Evolutionary conservation across 64 coral and sea anemone species (phyloP).

Genomic region (Dendronephthya gigantea): DNA sequence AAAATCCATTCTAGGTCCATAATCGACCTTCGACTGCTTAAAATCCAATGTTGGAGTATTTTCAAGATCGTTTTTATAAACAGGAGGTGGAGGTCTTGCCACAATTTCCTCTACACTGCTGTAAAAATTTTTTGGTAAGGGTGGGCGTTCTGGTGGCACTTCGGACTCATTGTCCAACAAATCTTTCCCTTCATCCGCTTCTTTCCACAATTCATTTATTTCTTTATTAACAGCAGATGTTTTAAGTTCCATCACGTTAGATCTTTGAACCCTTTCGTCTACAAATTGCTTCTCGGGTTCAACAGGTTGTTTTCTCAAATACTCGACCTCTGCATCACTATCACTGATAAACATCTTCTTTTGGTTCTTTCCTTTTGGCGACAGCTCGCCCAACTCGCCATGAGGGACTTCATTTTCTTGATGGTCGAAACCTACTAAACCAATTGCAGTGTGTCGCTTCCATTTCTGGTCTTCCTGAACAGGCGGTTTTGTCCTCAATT

Average conservation of each 20-base stretch:
- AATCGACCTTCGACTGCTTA: neutral
- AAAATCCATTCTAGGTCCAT: neutral
- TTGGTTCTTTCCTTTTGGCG: neutral
- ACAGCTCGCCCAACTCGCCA: neutral
- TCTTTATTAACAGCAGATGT: neutral
- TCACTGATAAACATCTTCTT: neutral
- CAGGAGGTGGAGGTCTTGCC: neutral
- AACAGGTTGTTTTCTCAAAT: neutral
- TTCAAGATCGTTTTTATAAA: neutral
- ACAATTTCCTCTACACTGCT: neutral
- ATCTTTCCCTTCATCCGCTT: neutral
- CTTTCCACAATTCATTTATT: neutral
- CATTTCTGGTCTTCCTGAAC: neutral
- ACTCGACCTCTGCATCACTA: neutral
- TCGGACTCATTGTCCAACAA: neutral
- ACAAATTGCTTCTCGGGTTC: neutral
- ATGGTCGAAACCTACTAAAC: slow-evolving; percentile 1
- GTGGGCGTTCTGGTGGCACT: slow-evolving; percentile 1
- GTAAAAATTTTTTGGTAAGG: neutral
- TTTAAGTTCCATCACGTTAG: neutral
- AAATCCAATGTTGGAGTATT: neutral
- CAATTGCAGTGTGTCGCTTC: slow-evolving; percentile 8
- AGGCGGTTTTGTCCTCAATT: neutral
- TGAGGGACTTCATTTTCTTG: neutral
- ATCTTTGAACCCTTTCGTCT: neutral